Evolutionary conservation across 2,797 vertebrate species (phyloP).

Genomic region (Urosaurus nigricauda): DNA sequence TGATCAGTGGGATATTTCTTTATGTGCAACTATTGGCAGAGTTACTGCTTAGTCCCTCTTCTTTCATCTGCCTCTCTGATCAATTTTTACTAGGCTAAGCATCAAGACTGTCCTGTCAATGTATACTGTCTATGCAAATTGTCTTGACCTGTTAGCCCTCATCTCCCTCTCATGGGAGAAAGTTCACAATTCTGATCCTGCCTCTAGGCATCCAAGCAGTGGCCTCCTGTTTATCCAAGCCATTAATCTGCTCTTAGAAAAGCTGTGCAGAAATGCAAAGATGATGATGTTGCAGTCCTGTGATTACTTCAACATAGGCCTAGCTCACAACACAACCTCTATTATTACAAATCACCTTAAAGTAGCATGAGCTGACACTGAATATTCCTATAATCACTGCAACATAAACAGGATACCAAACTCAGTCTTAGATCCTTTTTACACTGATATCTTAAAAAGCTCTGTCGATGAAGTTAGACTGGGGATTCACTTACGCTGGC

Average conservation of each 20-base stretch:
- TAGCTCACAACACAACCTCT: neutral
- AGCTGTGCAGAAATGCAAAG: neutral
- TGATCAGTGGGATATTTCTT: neutral
- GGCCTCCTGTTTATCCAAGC: neutral
- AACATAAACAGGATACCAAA: neutral
- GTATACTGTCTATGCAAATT: neutral
- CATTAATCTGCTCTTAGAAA: neutral
- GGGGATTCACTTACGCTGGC: too few species aligned
- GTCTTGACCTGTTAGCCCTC: neutral
- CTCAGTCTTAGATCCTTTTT: too few species aligned
- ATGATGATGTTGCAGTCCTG: too few species aligned
- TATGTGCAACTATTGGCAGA: neutral
- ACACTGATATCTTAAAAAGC: too few species aligned
- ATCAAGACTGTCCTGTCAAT: neutral
- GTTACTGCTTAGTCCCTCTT: neutral
- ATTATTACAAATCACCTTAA: neutral
- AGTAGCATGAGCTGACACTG: neutral
- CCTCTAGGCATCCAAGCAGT: neutral
- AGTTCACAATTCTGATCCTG: neutral
- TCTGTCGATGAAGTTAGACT: too few species aligned
- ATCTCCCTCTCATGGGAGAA: neutral
- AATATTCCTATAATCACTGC: neutral
- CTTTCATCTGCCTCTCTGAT: neutral
- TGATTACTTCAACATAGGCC: neutral
- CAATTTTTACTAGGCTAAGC: neutral